Conservation (phyloP, 1,140 invertebrate genomes). For the Vanessa atalanta region DNA sequence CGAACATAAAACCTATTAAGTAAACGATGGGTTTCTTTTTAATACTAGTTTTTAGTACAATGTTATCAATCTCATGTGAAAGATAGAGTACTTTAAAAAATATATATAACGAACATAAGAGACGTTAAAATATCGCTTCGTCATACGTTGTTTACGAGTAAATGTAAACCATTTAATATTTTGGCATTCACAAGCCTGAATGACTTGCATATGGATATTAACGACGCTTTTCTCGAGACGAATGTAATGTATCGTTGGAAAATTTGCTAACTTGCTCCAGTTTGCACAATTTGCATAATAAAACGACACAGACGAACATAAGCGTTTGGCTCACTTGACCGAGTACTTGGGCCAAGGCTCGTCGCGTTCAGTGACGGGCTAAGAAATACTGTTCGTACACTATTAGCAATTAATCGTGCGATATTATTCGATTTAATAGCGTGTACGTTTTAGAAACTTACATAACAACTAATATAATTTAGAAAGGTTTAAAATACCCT, state of each 20-base stretch:
- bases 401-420: background rate
- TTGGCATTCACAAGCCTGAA: constrained; percentile 4
- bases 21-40: too few relatives aligned
- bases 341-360: constrained; percentile 14
- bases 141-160: background rate
- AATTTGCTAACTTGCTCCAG: constrained; percentile 18
- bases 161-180: constrained; percentile 5
- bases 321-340: constrained; percentile 23
- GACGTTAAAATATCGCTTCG: background rate
- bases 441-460: background rate
- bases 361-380: background rate
- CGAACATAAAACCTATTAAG: too few relatives aligned
- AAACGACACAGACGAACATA: constrained; percentile 27
- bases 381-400: background rate
- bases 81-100: too few relatives aligned
- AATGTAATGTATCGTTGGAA: constrained; percentile 6
- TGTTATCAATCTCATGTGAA: too few relatives aligned
- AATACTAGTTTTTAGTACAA: too few relatives aligned
- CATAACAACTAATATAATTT: too few relatives aligned
- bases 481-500: too few relatives aligned
- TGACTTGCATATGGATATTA: constrained; percentile 21
- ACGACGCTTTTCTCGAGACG: constrained; percentile 10
- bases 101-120: too few relatives aligned
- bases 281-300: constrained; percentile 28
- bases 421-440: background rate